phyloP scores from a whole-genome alignment of 2,113 vertebrate genomes.

The Toxotes jaculatrix region DNA sequence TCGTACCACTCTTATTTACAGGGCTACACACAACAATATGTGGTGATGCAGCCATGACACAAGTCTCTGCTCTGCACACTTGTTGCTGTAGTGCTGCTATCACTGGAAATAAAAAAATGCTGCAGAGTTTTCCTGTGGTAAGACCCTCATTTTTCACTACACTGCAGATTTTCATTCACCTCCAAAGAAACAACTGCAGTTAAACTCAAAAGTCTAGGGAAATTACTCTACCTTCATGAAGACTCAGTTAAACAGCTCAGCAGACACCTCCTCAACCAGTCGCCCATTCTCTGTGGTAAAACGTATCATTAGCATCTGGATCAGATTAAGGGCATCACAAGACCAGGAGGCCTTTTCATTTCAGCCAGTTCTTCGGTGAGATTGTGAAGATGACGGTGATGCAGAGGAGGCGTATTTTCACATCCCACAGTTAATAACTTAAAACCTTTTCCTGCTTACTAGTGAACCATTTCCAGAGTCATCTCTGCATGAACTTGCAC shows the following conservation, averaged over 20 bases:
- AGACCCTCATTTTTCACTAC: background rate
- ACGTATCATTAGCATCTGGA: background rate
- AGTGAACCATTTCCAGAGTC: background rate
- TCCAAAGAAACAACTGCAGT: background rate
- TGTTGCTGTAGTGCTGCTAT: no score
- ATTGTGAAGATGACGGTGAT: background rate
- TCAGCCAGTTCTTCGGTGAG: background rate
- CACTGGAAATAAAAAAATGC: no score
- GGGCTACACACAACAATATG: background rate
- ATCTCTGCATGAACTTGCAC: background rate
- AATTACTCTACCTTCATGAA: no score
- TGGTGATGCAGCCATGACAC: no score
- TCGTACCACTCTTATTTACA: background rate
- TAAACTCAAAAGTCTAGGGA: background rate
- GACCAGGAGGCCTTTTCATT: constrained; percentile 1
- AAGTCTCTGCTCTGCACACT: no score
- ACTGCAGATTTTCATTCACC: background rate
- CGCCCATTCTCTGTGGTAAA: background rate
- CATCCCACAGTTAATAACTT: background rate
- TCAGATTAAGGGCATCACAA: constrained; percentile 5
- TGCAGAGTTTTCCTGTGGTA: background rate
- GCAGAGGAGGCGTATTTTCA: background rate
- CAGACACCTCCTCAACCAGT: constrained; percentile 9
- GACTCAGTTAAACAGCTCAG: no score
- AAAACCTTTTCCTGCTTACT: background rate